Base-by-base conservation (phyloP, 2,113 vertebrate genomes). In the Eulemur rufifrons region DNA sequence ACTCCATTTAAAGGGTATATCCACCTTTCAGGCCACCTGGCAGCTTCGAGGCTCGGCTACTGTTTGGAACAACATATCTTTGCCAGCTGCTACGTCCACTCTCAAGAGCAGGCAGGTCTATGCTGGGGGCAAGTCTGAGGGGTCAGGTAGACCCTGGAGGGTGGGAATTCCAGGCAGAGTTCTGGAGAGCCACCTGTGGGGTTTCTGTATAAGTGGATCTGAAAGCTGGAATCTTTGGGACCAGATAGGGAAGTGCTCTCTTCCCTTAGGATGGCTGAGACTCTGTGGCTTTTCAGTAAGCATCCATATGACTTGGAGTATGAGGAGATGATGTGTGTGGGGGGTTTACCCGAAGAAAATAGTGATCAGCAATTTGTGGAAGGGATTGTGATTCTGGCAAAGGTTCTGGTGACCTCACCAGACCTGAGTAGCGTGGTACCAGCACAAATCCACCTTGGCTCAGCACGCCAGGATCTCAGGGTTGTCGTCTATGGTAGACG, bases 371-470 rank as follows among this genome's bases (percentile, higher is more conserved):
- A 78, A 82, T 94, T 90, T 86, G 71, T 88, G 45, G 92, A 96
- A 95, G 73, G 78, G 82, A 78, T 89, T 96, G 83, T 81, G 91
- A 82, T 69, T 95, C 91, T 97, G 95, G 95, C 95, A 96, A 15
- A 66, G 73, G 73, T 50, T 89, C 21, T 50, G 42, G 73, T 97
- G 93, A 97, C 64, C 93, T 97, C 93, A 94, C 59, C 74, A 80
- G 95, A 73, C 83, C 69, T 71, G 95, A 83, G 5, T 61, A 86
- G 95, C 59, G 77, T 80, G 56, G 73, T 59, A 88, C 71, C 74
- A 21, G 61, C 8, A 25, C 82, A 92, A 95, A 86, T 89, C 95
- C n/a, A 45, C n/a, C 66, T 63, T 56, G 66, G 87, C 91, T 94
- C 61, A 68, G 87, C 71, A 8, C 0, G 12, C 52, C 2, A 76